Evolutionary conservation across 2,797 vertebrate genomes (phyloP), one percentile per base, ranked within the genome.

Genomic region (Acrossocheilus wenchowensis): DNA sequence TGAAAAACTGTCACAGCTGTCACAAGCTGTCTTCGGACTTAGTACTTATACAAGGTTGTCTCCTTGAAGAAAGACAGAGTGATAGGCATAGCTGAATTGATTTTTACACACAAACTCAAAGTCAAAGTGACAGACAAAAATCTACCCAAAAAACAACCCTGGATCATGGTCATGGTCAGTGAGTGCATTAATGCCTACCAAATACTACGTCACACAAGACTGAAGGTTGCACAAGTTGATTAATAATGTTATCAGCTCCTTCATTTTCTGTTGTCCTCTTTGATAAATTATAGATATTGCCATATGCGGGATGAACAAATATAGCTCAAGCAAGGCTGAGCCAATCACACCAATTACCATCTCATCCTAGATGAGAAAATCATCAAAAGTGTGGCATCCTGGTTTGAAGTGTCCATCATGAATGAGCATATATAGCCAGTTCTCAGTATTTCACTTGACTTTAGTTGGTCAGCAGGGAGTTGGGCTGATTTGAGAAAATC

Each of bases 1-100:
- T 57, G 39, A 62, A 81, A 81, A 84, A 21, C 81, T 84, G 85
- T 86, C 81, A 86, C 69, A 62, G 36, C 75, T 91, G 92, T 94
- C 93, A 92, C 91, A 91, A 91, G 92, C 92, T 90, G 90, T 87
- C 60, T 81, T 81, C 26, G 12, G 83, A 50, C 39, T 85, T 36
- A 82, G 23, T 45, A 50, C 45, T 83, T 57, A 19, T 45, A 86
- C 68, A 74, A 86, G 77, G 41, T 48, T 84, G 71, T 75, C 75
- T 74, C 82, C 81, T 86, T 86, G 64, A 54, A 87, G 77, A 78
- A 87, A 82, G 60, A 83, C 34, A 6, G 48, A 62, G 36, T 26
- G 54, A 64, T 52, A 77, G 60, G 19, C 72, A 74, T 68, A 69
- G 48, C 69, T 74, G 45, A 36, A 74, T 36, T 80, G 78, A 83